phyloP scores from a whole-genome alignment of 2,797 vertebrate genomes.

The Protonibea diacanthus region DNA sequence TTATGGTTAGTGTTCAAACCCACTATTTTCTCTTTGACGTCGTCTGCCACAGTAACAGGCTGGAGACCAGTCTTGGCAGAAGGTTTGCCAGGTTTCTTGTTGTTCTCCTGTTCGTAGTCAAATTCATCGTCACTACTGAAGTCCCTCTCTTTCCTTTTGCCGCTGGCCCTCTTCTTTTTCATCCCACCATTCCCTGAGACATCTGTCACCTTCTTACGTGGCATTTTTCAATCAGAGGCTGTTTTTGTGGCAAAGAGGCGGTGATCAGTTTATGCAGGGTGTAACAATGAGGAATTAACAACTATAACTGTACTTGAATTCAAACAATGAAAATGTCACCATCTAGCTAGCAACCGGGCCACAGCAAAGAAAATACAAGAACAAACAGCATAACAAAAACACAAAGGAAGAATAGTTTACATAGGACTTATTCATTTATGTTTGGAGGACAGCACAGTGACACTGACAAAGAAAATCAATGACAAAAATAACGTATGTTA shows the following conservation, averaged over 20 bases:
- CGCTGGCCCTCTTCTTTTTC: slow-evolving; percentile 85
- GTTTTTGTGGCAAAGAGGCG: slow-evolving; percentile 3
- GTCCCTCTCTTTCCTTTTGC: slow-evolving; percentile 87
- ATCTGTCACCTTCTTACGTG: slow-evolving; percentile 89
- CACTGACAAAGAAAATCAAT: neutral
- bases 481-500: neutral
- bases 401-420: neutral
- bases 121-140: slow-evolving; percentile 90
- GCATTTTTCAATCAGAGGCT: slow-evolving; percentile 78
- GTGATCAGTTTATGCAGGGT: neutral
- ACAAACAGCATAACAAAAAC: neutral
- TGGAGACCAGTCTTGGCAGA: slow-evolving; percentile 83
- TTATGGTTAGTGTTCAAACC: slow-evolving; percentile 44
- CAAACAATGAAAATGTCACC: neutral
- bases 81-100: slow-evolving; percentile 86
- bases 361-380: neutral
- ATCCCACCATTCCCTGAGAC: slow-evolving; percentile 85
- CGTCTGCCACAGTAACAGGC: slow-evolving; percentile 87
- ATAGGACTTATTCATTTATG: neutral
- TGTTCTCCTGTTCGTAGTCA: slow-evolving; percentile 88
- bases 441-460: neutral
- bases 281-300: neutral
- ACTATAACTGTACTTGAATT: neutral
- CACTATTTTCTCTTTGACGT: slow-evolving; percentile 89
- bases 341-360: no score